Evolutionary conservation across 2,797 vertebrate genomes (phyloP), one percentile per base, ranked within the genome.

Genomic region (Catamblyrhynchus diadema): DNA sequence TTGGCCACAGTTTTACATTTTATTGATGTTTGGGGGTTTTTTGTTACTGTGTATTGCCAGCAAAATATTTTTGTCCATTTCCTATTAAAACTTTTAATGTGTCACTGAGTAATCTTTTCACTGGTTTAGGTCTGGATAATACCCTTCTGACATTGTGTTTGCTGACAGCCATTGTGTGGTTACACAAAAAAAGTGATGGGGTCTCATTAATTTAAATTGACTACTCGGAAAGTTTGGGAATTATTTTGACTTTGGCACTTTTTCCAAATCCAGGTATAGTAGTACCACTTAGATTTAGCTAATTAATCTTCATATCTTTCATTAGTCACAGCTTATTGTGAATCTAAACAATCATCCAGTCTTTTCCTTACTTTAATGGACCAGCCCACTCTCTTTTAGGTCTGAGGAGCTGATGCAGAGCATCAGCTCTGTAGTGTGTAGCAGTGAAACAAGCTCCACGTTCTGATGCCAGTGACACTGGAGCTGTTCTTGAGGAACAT

Each of bases 201-300:
- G 6, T 66, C 10, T 74, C 18, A 65, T 47, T 45, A 79, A 24
- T 90, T 94, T 51, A 69, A 90, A 90, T 61, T 51, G 54, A 22
- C 18, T 57, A 4, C 11, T 35, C 1, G 8, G 66, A 62, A 93
- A 65, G 2, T 51, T 44, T 66, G 28, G 13, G 28, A 25, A 84
- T 81, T 88, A 47, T 81, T 90, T 70, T 85, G 47, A 48, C 18
- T 88, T 84, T 66, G 71, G 17, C 14, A 66, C 28, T 65, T 81
- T 62, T 32, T 48, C 20, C 33, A 79, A 94, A 71, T 28, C 12
- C 30, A 53, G 21, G 6, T 67, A 70, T 22, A 54, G 62, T 30
- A 51, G 25, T 37, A 69, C 8, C 12, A n/a, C 33, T 65, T 41
- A 75, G 28, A 79, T 84, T 54, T 72, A 66, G 35, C 13, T 69